A percentile compares a stretch with the other conserved stretches of the same genome.
Conservation (phyloP, 2,797 vertebrate genomes). For the Tenualosa ilisha region DNA sequence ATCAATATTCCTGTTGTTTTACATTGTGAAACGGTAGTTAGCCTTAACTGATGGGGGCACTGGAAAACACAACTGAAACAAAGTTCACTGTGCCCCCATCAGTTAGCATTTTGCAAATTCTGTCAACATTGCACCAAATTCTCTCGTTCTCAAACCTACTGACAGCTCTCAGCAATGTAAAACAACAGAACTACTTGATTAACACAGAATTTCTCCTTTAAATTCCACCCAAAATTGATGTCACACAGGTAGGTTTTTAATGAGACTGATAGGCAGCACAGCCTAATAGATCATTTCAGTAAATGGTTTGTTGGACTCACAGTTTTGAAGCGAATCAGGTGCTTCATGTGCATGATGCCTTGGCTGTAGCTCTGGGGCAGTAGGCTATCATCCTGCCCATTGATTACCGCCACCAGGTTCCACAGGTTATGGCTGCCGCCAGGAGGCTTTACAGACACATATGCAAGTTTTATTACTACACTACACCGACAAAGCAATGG, state of each 20-base stretch:
- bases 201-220: too few relatives aligned
- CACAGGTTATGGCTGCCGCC: conserved; percentile 95
- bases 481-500: too few relatives aligned
- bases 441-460: conserved; percentile 77
- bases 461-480: neutral
- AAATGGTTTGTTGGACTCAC: conserved; percentile 69
- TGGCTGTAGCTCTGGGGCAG: conserved; percentile 90
- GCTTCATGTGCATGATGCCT: conserved; percentile 96
- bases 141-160: too few relatives aligned
- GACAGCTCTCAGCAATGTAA: too few relatives aligned
- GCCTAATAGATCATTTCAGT: neutral
- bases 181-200: too few relatives aligned
- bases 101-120: too few relatives aligned
- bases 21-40: too few relatives aligned
- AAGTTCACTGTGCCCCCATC: too few relatives aligned
- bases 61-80: too few relatives aligned
- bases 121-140: too few relatives aligned
- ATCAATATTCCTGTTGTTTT: too few relatives aligned
- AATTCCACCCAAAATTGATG: neutral
- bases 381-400: conserved; percentile 92
- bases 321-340: conserved; percentile 89
- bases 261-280: neutral
- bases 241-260: neutral
- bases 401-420: conserved; percentile 90
- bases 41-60: too few relatives aligned